Base-by-base conservation (phyloP, 1,140 invertebrate species). In the Cyrtorhinus lividipennis region DNA sequence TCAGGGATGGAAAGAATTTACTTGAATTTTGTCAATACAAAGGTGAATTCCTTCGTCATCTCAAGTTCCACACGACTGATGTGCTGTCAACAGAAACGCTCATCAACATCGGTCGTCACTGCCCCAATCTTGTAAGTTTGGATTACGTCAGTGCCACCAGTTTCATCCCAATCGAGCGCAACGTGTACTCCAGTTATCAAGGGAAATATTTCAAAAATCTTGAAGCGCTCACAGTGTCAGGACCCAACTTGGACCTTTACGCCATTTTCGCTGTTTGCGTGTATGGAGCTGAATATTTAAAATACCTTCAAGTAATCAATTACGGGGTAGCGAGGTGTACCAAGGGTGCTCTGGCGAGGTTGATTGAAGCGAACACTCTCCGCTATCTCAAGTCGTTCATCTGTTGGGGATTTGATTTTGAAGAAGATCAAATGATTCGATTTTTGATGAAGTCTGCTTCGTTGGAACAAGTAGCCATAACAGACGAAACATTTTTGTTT, bases 91-190 rank as follows among this genome's bases (percentile, higher is more conserved):
- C 20, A 3, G 20, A 56, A 18, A n/a, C 18, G 27, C 24, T 62
- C 3, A 18, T 26, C 12, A 12, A 8, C 5, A 56, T 62, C 8
- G 44, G 61, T 13, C 24, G 3, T 1, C 23, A 26, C n/a, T 62
- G 61, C 30, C 12, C 44, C 1, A 62, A 62, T 56, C 30, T 62
- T 27, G 24, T 56, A 23, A 24, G 18, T 62, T 46, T 18, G 30
- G 22, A 12, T 8, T 12, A 18, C n/a, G 2, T 56, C 25, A 62
- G 27, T 18, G 15, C 48, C 15, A 62, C 15, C 15, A 56, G 27
- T n/a, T 5, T 18, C 53, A 10, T 20, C 2, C 20, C 8, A 46
- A 38, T 5, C 30, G 5, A 5, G 30, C 5, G 30, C 5, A 5
- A 38, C 5, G 30, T 38, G 5, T 38, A 8, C 15, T 5, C 5